Percentiles rank a stretch among this genome's conserved stretches.
Evolutionary conservation across 2,888 invertebrate genomes (phyloP).

Genomic region (Neelides folsomi): DNA sequence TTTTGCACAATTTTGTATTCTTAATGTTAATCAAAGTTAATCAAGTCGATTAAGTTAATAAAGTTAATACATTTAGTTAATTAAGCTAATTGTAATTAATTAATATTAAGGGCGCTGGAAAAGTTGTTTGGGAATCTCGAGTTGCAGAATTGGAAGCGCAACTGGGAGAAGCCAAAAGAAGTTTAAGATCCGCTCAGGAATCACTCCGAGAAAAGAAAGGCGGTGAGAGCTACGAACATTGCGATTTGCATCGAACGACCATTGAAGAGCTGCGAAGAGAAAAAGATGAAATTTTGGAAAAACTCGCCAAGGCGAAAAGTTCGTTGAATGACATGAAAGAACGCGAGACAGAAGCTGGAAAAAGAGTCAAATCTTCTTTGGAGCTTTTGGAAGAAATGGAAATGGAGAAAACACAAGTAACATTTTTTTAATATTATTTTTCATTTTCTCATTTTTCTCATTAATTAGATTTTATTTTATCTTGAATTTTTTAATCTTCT

Average conservation of each 20-base stretch:
- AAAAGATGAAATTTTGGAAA: constrained; percentile 53
- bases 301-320: constrained; percentile 53
- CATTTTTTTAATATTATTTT: background rate
- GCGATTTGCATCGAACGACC: constrained; percentile 54
- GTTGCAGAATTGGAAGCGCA: constrained; percentile 75
- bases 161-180: constrained; percentile 60
- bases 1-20: too few species aligned
- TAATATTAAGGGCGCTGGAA: constrained; percentile 7
- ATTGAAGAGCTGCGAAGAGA: constrained; percentile 59
- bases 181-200: constrained; percentile 56
- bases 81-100: too few species aligned
- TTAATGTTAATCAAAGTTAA: too few species aligned
- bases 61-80: too few species aligned
- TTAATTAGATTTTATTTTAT: background rate
- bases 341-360: constrained; percentile 48
- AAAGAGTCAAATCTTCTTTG: constrained; percentile 52
- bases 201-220: background rate
- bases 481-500: background rate
- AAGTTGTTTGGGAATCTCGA: constrained; percentile 59
- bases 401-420: constrained; percentile 52
- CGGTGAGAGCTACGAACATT: constrained; percentile 36
- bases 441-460: background rate
- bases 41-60: too few species aligned
- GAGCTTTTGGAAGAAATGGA: constrained; percentile 63
- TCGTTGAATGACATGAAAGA: constrained; percentile 51